Conservation (phyloP, 2,888 invertebrate species). For the Papilio protenor region DNA sequence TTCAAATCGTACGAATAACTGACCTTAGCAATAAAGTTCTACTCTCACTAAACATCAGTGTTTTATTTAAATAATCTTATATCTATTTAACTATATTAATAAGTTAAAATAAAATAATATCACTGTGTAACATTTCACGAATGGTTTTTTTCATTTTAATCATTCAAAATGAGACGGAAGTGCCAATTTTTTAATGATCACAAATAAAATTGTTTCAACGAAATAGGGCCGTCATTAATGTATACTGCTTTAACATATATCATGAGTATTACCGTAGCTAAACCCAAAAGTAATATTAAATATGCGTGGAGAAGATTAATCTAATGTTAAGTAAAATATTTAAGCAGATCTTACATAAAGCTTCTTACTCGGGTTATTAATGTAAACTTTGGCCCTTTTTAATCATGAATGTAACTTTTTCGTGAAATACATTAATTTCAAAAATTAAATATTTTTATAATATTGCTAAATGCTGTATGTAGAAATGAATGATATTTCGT, state of each 20-base stretch:
- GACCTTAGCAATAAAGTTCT: no score
- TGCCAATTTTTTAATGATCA: not conserved
- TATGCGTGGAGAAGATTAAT: conserved; percentile 32
- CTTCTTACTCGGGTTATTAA: conserved; percentile 34
- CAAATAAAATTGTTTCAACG: not conserved
- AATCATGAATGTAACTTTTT: not conserved
- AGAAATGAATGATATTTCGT: not conserved
- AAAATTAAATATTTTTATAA: not conserved
- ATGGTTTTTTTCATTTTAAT: not conserved
- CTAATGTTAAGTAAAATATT: conserved; percentile 35
- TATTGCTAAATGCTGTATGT: not conserved
- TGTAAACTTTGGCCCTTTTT: conserved; percentile 14
- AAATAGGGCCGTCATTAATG: not conserved
- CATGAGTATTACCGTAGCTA: conserved; percentile 26
- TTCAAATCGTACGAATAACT: no score
- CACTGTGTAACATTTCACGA: no score
- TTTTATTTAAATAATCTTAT: no score
- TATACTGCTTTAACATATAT: not conserved
- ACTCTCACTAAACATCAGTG: no score
- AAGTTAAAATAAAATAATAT: no score
- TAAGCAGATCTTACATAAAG: conserved; percentile 42
- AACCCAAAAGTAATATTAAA: conserved; percentile 45
- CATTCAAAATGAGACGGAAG: no score
- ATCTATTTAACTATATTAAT: no score
- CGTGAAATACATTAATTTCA: not conserved